Conservation (phyloP, 1,140 invertebrate species). For the Anoplolepis gracilipes region DNA sequence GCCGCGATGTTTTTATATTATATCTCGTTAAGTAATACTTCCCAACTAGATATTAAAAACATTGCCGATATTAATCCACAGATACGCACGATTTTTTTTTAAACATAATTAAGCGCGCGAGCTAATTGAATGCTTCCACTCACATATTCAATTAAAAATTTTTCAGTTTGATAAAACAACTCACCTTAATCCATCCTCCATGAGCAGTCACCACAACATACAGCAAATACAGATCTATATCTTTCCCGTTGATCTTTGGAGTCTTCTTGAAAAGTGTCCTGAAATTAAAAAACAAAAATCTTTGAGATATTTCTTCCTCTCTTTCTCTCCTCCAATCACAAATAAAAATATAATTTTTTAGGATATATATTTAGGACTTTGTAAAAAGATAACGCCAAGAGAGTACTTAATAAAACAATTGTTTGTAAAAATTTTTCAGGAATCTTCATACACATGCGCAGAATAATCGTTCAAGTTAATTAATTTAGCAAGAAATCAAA, state of each 20-base stretch:
- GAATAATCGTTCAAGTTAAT: background rate
- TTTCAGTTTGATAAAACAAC: slow-evolving; percentile 68
- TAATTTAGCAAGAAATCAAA: background rate
- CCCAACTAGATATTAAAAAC: slow-evolving; percentile 8
- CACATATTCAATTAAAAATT: background rate
- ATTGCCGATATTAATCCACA: slow-evolving; percentile 11
- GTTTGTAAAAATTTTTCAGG: background rate
- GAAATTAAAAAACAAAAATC: slow-evolving; percentile 79
- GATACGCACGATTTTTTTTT: background rate
- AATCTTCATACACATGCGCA: background rate
- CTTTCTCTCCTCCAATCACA: no score
- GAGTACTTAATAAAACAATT: background rate
- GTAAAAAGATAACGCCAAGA: background rate
- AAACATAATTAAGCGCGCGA: slow-evolving; percentile 5
- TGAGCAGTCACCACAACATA: slow-evolving; percentile 95
- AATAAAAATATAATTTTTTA: background rate
- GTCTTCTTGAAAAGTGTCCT: slow-evolving; percentile 92
- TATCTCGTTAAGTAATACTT: slow-evolving; percentile 5
- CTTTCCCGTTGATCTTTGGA: slow-evolving; percentile 94
- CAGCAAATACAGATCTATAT: slow-evolving; percentile 96
- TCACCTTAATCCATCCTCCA: slow-evolving; percentile 97
- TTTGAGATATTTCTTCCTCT: background rate
- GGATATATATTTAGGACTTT: background rate
- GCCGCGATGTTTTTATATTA: background rate
- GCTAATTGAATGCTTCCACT: background rate